Percentiles rank a stretch among this genome's conserved stretches.
phyloP scores from a whole-genome alignment of 2,113 vertebrate species.

The Chaenogobius annularis region DNA sequence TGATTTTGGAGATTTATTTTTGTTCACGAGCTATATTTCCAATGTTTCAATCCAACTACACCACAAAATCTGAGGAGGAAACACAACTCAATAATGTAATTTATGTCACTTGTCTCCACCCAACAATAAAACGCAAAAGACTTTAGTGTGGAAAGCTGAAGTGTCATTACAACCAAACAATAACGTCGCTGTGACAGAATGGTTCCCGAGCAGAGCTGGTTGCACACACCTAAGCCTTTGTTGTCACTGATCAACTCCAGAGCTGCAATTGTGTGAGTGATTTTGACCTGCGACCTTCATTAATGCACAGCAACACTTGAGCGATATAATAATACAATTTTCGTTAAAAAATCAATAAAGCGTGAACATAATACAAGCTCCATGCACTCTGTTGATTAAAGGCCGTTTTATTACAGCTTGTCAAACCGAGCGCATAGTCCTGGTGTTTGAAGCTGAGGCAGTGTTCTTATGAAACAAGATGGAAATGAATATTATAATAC shows the following conservation, averaged over 20 bases:
- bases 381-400: slow-evolving; percentile 1
- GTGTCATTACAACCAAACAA: neutral
- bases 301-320: neutral
- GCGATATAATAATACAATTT: neutral
- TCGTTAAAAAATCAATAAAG: slow-evolving; percentile 36
- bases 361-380: neutral
- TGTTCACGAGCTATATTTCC: neutral
- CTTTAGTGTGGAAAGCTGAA: neutral
- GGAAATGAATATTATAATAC: neutral
- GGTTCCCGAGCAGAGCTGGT: neutral
- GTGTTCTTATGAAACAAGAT: neutral
- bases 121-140: neutral
- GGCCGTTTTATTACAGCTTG: neutral
- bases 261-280: slow-evolving; percentile 12
- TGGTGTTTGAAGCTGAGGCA: neutral
- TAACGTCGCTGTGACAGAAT: neutral
- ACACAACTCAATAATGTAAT: neutral
- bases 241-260: slow-evolving; percentile 14
- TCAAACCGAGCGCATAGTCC: neutral
- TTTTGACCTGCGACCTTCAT: slow-evolving; percentile 40
- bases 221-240: neutral
- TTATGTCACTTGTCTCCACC: too few relatives aligned
- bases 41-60: neutral
- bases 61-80: neutral
- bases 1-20: neutral